A percentile compares a stretch with the other conserved stretches of the same genome.
Evolutionary conservation across 1,140 invertebrate species (phyloP).

Genomic region (Acromyrmex echinatior): DNA sequence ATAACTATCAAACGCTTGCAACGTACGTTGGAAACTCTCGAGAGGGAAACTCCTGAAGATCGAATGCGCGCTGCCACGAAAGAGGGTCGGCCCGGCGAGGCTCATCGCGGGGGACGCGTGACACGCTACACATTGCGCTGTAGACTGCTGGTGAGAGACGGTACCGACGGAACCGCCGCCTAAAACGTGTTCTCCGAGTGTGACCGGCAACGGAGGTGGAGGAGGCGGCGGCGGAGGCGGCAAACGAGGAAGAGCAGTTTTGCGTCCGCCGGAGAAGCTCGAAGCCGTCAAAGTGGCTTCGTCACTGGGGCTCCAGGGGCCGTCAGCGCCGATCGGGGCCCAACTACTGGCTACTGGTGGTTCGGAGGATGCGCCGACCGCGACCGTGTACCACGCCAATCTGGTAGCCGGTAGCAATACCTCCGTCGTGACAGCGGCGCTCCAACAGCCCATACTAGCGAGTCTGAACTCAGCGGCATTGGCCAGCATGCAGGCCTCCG

Average conservation of each 20-base stretch:
- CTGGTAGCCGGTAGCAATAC: slow-evolving; percentile 85
- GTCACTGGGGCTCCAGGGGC: slow-evolving; percentile 87
- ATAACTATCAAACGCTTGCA: neutral
- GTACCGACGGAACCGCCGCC: slow-evolving; percentile 72
- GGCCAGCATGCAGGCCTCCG: slow-evolving; percentile 92
- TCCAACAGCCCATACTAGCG: slow-evolving; percentile 84
- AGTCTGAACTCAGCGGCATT: slow-evolving; percentile 85
- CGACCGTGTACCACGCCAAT: slow-evolving; percentile 85
- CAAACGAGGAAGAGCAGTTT: slow-evolving; percentile 79
- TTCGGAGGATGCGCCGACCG: slow-evolving; percentile 82
- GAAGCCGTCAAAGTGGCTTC: slow-evolving; percentile 87
- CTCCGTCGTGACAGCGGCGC: slow-evolving; percentile 83
- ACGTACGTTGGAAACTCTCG: neutral
- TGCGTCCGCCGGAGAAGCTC: slow-evolving; percentile 82
- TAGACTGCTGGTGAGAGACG: slow-evolving; percentile 62
- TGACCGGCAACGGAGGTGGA: slow-evolving; percentile 34
- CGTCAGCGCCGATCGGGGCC: slow-evolving; percentile 86
- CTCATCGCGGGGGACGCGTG: slow-evolving; percentile 47
- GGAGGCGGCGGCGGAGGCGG: slow-evolving; percentile 68
- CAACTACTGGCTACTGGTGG: slow-evolving; percentile 84
- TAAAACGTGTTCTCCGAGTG: slow-evolving; percentile 68
- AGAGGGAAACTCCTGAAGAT: slow-evolving; percentile 17
- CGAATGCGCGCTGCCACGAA: slow-evolving; percentile 61
- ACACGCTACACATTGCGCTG: slow-evolving; percentile 32
- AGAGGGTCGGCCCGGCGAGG: slow-evolving; percentile 45